Base-by-base conservation (phyloP, 2,797 vertebrate genomes). In the Sebastes nivosus region DNA sequence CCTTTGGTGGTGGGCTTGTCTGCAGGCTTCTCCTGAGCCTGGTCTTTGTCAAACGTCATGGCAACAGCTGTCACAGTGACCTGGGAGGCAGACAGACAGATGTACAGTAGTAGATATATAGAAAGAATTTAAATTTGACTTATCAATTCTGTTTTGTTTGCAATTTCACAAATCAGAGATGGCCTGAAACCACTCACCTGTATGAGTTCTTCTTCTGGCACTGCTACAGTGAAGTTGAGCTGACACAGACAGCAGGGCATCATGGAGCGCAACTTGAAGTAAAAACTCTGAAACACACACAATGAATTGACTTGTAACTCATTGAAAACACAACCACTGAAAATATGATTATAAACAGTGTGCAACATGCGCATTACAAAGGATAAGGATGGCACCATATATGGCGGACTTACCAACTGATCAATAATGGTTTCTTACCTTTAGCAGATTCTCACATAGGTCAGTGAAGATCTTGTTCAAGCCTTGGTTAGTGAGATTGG, bases 241-340 rank as follows among this genome's bases (percentile, higher is more conserved):
- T 98, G 98, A 94, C 98, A 99, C 57, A 99, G 96, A 82, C 99
- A 99, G 94, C 99, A 99, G 64, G 99, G 99, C 67, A 97, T 95
- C 98, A 99, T 99, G 4, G 98, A 99, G 3, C 99, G 97, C 29
- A 99, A 95, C 90, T 99, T 99, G 93, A 99, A 99, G 94, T 99
- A 99, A 72, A 99, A 96, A 91, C 97, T 99, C 99, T 99, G 94
- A 16, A 89, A 91, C n/a, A 81, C 75, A 84, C n/a, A 76, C 9
- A 70, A 58, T 20, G 4, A 65, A 63, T 27, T 24, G 4, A 68
- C 20, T 57, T 73, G 20, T 50, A 59, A 70, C 20, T 50, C 7
- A 69, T 25, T 65, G 4, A 32, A 61, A 76, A 75, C 38, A 79
- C 8, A 46, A 72, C 20, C 4, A 32, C 5, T 18, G 4, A 1